Conservation (phyloP, 2,113 vertebrate genomes). For the Vanacampus margaritifer region DNA sequence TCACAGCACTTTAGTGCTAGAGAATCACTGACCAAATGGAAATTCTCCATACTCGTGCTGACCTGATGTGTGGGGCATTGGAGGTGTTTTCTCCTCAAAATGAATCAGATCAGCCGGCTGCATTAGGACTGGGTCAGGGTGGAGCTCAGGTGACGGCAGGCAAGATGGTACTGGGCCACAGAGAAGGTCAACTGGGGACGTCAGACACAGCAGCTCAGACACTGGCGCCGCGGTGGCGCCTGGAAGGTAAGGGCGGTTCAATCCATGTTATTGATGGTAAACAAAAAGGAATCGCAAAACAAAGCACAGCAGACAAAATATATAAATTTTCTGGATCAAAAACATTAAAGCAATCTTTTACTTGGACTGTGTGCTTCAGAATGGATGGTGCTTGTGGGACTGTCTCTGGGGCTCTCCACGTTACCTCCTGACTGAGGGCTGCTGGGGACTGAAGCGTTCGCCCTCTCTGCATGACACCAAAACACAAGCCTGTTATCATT, state of each 20-base stretch:
- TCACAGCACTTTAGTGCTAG: too few relatives aligned
- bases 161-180: slow-evolving; percentile 93
- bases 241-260: slow-evolving; percentile 35
- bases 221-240: slow-evolving; percentile 67
- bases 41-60: background rate
- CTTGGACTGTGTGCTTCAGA: slow-evolving; percentile 55
- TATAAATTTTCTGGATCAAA: background rate
- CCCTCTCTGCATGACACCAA: slow-evolving; percentile 46
- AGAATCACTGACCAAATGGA: too few relatives aligned
- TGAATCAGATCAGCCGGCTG: slow-evolving; percentile 83
- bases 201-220: slow-evolving; percentile 81
- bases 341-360: slow-evolving; percentile 9
- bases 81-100: slow-evolving; percentile 80
- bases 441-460: slow-evolving; percentile 51
- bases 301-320: background rate
- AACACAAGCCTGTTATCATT: slow-evolving; percentile 4
- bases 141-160: slow-evolving; percentile 90
- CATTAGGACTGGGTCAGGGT: slow-evolving; percentile 83
- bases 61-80: slow-evolving; percentile 3
- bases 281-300: background rate
- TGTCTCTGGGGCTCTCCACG: slow-evolving; percentile 45
- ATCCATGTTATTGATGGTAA: background rate
- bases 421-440: slow-evolving; percentile 52
- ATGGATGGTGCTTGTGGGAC: slow-evolving; percentile 35
- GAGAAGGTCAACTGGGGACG: slow-evolving; percentile 85